Evolutionary conservation across 2,113 vertebrate species (phyloP), one percentile per base, ranked within the genome.

Genomic region (Gallinago media): DNA sequence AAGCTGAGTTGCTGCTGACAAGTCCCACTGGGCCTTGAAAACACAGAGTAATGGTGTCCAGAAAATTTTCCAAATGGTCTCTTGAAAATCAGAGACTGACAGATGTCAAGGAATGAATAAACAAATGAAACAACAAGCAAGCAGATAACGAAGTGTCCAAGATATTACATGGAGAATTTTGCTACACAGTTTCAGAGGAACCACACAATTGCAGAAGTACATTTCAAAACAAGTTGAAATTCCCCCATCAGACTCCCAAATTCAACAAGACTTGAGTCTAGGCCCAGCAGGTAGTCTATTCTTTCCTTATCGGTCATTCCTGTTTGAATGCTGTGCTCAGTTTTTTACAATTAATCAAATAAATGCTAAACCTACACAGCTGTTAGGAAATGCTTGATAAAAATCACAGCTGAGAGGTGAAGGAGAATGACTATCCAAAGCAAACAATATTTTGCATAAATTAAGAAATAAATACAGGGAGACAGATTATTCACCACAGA

Each of bases 391-490:
- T 6, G 21, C n/a, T 78, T 88, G 75, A 92, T 93, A 91, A 95
- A 94, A 82, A 86, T 93, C 89, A 63, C 68, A 84, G 50, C 58
- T 91, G 70, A 96, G 73, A 92, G 56, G 56, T 86, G 58, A 85
- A 89, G 32, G 61, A 91, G 68, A 78, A 93, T 87, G 84, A 94
- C 32, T 93, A 95, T 84, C 47, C 55, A 95, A 91, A 92, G 36
- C 42, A 92, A 95, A 80, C 44, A 81, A 40, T 55, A 56, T 54
- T 97, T 96, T 96, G 79, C 95, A 96, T 96, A 93, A 92, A 85
- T 95, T 95, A 93, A 92, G 93, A 92, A 84, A 96, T 89, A 89
- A 92, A 72, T 91, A 62, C 11, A 9, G 21, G 38, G 50, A 61
- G 54, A 70, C 17, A 44, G 36, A 71, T 70, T 68, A 80, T 85